A percentile compares a stretch with the other conserved stretches of the same genome.
phyloP scores from a whole-genome alignment of 2,113 vertebrate genomes.

The Rostratula benghalensis region DNA sequence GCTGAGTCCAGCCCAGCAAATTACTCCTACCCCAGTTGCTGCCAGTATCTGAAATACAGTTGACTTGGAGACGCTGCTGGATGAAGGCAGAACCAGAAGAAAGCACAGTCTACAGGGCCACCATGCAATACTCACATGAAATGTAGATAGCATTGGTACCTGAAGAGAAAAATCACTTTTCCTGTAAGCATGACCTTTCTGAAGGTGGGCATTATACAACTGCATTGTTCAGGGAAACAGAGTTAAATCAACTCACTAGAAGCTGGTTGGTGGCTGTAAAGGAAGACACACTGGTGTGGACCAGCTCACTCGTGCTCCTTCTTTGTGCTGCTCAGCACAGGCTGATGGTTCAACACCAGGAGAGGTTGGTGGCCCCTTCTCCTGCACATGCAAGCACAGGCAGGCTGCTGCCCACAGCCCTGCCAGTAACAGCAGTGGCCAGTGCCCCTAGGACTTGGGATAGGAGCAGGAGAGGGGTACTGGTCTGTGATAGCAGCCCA shows the following conservation, averaged over 20 bases:
- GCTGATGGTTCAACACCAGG: accelerated
- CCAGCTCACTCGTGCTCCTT: not conserved
- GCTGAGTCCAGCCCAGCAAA: not conserved
- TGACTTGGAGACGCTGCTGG: not conserved
- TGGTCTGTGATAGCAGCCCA: not conserved
- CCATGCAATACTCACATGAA: not conserved
- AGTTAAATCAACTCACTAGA: accelerated
- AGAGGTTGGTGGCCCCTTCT: not conserved
- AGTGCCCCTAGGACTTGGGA: not conserved
- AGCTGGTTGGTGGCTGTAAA: not conserved
- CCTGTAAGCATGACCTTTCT: not conserved
- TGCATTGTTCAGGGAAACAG: not conserved
- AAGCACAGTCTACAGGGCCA: not conserved
- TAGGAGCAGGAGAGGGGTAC: not conserved
- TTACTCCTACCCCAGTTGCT: conserved; percentile 40
- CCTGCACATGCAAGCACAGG: accelerated
- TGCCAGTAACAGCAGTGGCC: accelerated
- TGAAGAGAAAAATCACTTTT: not conserved
- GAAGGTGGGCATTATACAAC: not conserved
- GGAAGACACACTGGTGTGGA: not conserved
- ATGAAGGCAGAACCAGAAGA: not conserved
- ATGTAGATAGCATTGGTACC: accelerated
- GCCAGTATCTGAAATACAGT: not conserved
- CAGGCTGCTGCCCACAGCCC: accelerated
- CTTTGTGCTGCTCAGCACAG: not conserved